phyloP scores from a whole-genome alignment of 1,140 invertebrate genomes.

The Wasmannia auropunctata region DNA sequence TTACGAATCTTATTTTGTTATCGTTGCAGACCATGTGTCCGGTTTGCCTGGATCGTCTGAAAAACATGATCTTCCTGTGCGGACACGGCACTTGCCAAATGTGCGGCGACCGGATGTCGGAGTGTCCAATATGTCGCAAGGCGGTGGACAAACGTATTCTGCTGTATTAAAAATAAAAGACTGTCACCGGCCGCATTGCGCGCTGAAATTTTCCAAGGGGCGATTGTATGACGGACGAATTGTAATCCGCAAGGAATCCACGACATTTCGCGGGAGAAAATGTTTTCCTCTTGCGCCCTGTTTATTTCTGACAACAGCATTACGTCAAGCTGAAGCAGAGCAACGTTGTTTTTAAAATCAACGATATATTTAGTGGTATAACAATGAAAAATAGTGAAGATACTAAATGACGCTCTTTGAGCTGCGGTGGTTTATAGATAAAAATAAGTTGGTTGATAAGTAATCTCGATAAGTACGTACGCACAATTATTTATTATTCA shows the following conservation, averaged over 20 bases:
- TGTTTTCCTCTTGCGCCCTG: background rate
- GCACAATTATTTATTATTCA: constrained; percentile 57
- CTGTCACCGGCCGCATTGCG: background rate
- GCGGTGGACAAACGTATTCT: constrained; percentile 97
- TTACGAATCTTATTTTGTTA: constrained; percentile 7
- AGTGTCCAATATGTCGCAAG: constrained; percentile 98
- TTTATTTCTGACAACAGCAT: background rate
- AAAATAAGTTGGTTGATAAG: background rate
- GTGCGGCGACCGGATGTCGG: constrained; percentile 98
- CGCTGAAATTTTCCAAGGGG: background rate
- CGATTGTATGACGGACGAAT: background rate
- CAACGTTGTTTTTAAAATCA: background rate
- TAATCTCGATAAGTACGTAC: background rate
- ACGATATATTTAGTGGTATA: background rate
- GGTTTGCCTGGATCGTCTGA: constrained; percentile 97
- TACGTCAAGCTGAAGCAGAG: background rate
- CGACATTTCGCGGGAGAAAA: background rate
- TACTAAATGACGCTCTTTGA: background rate
- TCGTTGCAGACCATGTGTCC: constrained; percentile 97
- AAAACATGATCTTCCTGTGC: constrained; percentile 99
- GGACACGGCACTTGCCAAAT: constrained; percentile 99
- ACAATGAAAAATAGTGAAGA: background rate
- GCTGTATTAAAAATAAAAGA: constrained; percentile 88
- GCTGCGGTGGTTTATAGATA: background rate
- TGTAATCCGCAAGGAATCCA: background rate